phyloP scores from a whole-genome alignment of 2,797 vertebrate genomes.

The Kryptopterus vitreolus region DNA sequence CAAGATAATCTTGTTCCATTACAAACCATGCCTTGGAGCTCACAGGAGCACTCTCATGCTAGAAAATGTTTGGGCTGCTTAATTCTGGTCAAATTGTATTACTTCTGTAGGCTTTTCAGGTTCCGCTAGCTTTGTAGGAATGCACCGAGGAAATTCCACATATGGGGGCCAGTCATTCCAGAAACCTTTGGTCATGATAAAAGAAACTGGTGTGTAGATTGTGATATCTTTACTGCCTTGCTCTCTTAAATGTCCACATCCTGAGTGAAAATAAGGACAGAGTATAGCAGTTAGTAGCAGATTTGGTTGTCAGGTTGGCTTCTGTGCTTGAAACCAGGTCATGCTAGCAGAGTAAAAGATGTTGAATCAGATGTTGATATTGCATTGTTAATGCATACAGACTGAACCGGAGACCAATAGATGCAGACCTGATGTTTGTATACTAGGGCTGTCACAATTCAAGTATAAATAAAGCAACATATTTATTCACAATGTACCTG shows the following conservation, averaged over 20 bases:
- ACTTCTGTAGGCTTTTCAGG: background rate
- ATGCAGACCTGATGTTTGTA: too few relatives aligned
- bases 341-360: background rate
- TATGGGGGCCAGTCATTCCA: background rate
- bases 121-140: background rate
- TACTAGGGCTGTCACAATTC: too few relatives aligned
- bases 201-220: background rate
- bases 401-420: background rate
- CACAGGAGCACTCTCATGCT: background rate
- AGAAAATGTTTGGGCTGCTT: too few relatives aligned
- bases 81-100: background rate
- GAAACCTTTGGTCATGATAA: background rate
- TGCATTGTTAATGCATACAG: background rate
- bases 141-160: background rate
- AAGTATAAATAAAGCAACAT: too few relatives aligned
- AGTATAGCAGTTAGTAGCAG: background rate
- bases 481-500: too few relatives aligned
- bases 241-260: background rate
- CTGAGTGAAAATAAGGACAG: background rate
- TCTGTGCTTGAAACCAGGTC: too few relatives aligned
- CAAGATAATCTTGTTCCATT: background rate
- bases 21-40: background rate
- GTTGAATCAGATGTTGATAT: background rate
- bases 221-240: background rate
- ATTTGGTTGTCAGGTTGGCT: background rate